Percentiles rank a stretch among this genome's conserved stretches.
These are phyloP conservation scores for Bufotes viridis DNA, from an alignment of 2,797 vertebrate genomes.

Conservation along the genomic window DNA sequence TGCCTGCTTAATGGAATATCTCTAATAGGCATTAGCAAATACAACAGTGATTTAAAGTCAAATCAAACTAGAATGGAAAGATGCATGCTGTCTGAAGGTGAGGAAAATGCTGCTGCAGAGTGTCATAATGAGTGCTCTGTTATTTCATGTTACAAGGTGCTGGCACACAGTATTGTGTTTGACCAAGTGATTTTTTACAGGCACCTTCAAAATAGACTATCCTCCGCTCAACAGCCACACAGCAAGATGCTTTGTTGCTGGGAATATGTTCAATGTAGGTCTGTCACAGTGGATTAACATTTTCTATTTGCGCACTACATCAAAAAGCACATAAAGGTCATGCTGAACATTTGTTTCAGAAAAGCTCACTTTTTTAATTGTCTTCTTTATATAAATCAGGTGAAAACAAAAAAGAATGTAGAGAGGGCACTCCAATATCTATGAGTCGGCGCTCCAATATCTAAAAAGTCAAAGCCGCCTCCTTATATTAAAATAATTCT, in stretches of 20 bases:
- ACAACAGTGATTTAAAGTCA: background rate
- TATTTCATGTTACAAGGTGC: background rate
- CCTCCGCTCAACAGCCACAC: background rate
- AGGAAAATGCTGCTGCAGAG: background rate
- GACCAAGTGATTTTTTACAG: background rate
- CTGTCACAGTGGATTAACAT: constrained; percentile 31
- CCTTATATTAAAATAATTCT: no score
- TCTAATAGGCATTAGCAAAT: background rate
- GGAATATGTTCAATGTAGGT: constrained; percentile 18
- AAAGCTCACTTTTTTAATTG: constrained; percentile 1
- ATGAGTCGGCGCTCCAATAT: no score
- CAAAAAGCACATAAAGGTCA: constrained; percentile 25
- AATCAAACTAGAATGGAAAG: background rate
- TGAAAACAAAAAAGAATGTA: no score
- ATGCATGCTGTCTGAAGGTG: background rate
- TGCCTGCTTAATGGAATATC: constrained; percentile 5
- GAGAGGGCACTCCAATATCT: no score
- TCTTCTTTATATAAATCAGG: background rate
- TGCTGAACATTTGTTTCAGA: background rate
- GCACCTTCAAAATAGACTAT: background rate
- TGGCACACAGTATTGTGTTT: background rate
- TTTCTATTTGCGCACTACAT: constrained; percentile 14
- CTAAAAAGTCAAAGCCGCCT: no score
- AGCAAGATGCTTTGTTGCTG: background rate
- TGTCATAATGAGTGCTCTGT: background rate